Conservation (phyloP, 2,888 invertebrate genomes). For the Ornithoptera alexandrae region DNA sequence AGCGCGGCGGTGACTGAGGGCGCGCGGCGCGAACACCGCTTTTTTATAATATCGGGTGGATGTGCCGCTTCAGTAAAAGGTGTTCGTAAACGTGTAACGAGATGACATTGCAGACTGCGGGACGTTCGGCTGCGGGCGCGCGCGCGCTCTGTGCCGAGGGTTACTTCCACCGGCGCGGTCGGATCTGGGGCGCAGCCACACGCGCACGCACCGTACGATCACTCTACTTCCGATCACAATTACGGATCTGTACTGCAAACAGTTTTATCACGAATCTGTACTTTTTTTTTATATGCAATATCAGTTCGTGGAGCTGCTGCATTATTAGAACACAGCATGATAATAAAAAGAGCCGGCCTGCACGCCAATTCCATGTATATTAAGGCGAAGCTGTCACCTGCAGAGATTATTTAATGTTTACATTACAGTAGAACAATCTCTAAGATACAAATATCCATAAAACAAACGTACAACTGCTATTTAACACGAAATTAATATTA, state of each 20-base stretch:
- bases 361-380: conserved; percentile 8
- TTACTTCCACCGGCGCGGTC: conserved; percentile 16
- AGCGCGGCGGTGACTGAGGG: conserved; percentile 69
- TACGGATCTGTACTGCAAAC: conserved; percentile 15
- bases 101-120: conserved; percentile 69
- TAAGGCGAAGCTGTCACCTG: not conserved
- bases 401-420: too few relatives aligned
- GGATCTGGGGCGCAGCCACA: conserved; percentile 13
- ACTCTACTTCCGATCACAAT: conserved; percentile 16
- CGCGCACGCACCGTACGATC: conserved; percentile 11
- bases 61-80: conserved; percentile 63
- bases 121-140: conserved; percentile 40
- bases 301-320: conserved; percentile 10
- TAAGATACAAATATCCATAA: too few relatives aligned
- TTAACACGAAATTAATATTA: too few relatives aligned
- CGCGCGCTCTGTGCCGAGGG: conserved; percentile 9
- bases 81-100: conserved; percentile 59
- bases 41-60: conserved; percentile 75
- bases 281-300: conserved; percentile 13
- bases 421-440: too few relatives aligned
- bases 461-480: too few relatives aligned
- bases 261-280: conserved; percentile 16
- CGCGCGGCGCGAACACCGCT: conserved; percentile 61
- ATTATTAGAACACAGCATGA: conserved; percentile 12
- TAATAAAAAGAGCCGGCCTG: conserved; percentile 22